Base-by-base conservation (phyloP, 2,888 invertebrate species). In the Amorpha juglandis region DNA sequence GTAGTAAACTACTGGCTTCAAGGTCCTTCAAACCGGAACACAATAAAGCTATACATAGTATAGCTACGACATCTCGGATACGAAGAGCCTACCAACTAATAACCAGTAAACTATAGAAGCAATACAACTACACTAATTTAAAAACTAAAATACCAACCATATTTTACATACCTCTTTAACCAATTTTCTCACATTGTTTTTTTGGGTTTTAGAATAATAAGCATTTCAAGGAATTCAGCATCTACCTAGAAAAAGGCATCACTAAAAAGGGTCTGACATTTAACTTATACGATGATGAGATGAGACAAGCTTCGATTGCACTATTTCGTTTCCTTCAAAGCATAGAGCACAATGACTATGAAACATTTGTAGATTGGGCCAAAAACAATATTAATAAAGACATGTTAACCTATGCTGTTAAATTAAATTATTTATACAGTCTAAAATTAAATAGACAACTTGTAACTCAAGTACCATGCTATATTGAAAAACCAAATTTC, bases 391-490 rank as follows among this genome's bases (percentile, higher is more conserved):
- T 95, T 14, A 94, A 95, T 78, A 85, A 87, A 62, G 93, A 94
- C 62, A 88, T 94, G 77, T 89, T 92, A 69, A 81, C 89, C 27
- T 95, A 94, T 73, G 93, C 90, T 0, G 78, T 84, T 64, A 88
- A 89, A 64, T 74, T 93, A n/a, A 84, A 89, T 16, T 83, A 88
- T 48, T 72, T 92, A n/a, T 93, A 91, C 72, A 84, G 83, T 51
- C 78, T 81, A 53, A 86, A 85, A 66, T 72, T 73, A 58, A 68
- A 71, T n/a, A 72, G 74, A 14, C 74, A 75, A 38, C 71, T 75
- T 55, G 73, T 82, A 62, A 69, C 75, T 16, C 75, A 78, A 16
- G 48, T 70, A 72, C 94, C 95, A 35, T 90, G 91, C 1, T 95
- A 94, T 72, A 89, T 94, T 67, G 80, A 86, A 48, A 93, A 94